These are phyloP conservation scores for Drosophila neonasuta DNA, from an alignment of 2,888 invertebrate genomes.

Conservation along the genomic window DNA sequence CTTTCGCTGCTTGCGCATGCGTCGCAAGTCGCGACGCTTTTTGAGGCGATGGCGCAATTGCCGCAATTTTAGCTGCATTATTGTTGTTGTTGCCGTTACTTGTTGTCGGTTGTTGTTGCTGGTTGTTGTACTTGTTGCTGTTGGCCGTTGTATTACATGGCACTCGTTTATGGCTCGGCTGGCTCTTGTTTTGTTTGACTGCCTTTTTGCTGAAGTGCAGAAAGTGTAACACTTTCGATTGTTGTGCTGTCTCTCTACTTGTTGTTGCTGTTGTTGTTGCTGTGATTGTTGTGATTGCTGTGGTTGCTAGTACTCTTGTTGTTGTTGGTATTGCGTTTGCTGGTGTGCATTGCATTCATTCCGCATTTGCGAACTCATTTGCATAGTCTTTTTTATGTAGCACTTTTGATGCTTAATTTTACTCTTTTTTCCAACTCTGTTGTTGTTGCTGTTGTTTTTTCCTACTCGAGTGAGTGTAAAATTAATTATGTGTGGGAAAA, in stretches of 20 bases:
- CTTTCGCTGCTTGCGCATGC: slow-evolving; percentile 66
- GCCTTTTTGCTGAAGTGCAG: slow-evolving; percentile 69
- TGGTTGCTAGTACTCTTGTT: slow-evolving; percentile 21
- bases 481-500: slow-evolving; percentile 77
- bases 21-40: slow-evolving; percentile 46
- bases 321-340: slow-evolving; percentile 21
- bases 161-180: slow-evolving; percentile 65
- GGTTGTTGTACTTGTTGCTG: slow-evolving; percentile 39
- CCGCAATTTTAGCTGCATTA: slow-evolving; percentile 57
- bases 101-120: slow-evolving; percentile 21
- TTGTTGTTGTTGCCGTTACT: slow-evolving; percentile 19
- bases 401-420: slow-evolving; percentile 48
- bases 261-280: slow-evolving; percentile 24
- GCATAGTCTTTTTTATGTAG: slow-evolving; percentile 59
- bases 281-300: slow-evolving; percentile 34
- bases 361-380: slow-evolving; percentile 75
- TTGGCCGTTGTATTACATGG: slow-evolving; percentile 69
- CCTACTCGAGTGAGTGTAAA: slow-evolving; percentile 33
- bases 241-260: slow-evolving; percentile 54
- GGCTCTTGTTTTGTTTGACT: slow-evolving; percentile 51
- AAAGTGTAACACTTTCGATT: slow-evolving; percentile 80
- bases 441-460: neutral
- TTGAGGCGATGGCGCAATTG: slow-evolving; percentile 75
- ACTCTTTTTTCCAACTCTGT: slow-evolving; percentile 24
- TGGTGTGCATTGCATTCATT: slow-evolving; percentile 70